These are phyloP conservation scores for Eurypyga helias DNA, from an alignment of 2,113 vertebrate genomes.

Conservation along the genomic window DNA sequence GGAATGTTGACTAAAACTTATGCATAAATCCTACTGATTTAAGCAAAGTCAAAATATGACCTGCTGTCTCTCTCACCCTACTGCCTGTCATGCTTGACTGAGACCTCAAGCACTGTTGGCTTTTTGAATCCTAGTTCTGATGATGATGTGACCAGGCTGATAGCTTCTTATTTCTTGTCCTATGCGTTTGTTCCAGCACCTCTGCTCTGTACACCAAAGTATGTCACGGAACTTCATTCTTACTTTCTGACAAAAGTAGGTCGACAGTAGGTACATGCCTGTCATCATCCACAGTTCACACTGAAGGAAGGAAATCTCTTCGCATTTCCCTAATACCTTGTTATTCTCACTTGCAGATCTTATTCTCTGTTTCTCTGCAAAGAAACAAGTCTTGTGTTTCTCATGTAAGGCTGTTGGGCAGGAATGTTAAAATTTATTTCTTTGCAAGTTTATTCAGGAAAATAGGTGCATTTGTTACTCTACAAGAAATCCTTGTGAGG, in stretches of 20 bases:
- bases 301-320: background rate
- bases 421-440: background rate
- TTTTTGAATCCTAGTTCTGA: background rate
- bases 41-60: background rate
- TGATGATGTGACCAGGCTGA: background rate
- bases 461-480: background rate
- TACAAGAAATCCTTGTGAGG: background rate
- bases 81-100: background rate
- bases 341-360: background rate
- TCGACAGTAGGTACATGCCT: background rate
- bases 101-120: background rate
- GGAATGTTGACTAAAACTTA: background rate
- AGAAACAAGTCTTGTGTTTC: background rate
- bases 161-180: background rate
- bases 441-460: background rate
- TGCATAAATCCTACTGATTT: background rate
- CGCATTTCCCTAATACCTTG: background rate
- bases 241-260: constrained; percentile 3
- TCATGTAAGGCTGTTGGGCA: background rate
- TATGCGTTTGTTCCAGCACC: background rate
- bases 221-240: background rate
- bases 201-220: background rate
- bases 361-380: background rate
- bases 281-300: background rate
- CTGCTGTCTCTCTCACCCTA: background rate